Conservation (phyloP, 2,797 vertebrate species). For the Anisognathus igniventris region DNA sequence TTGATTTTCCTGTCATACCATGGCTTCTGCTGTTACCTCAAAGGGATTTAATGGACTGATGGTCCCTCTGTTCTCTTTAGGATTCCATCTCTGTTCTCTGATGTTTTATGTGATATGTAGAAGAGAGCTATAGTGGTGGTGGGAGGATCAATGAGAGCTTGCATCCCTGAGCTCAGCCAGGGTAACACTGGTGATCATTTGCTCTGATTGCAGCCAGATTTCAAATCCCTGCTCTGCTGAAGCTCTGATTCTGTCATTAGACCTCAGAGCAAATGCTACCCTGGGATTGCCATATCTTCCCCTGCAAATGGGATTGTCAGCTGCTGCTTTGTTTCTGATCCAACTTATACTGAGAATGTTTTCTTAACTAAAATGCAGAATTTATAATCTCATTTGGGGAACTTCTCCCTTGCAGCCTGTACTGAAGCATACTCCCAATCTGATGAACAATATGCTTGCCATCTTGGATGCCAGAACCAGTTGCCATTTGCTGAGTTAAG, state of each 20-base stretch:
- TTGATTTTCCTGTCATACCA: neutral
- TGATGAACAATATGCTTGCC: conserved; percentile 92
- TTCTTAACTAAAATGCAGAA: conserved; percentile 42
- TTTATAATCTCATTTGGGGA: conserved; percentile 47
- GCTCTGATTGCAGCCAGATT: neutral
- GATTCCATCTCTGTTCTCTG: neutral
- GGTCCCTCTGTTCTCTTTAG: neutral
- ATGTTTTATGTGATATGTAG: neutral
- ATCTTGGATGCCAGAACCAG: conserved; percentile 93
- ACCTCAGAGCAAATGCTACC: neutral
- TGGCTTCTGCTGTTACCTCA: neutral
- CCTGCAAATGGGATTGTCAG: neutral
- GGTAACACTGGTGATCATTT: neutral
- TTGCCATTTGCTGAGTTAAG: conserved; percentile 90
- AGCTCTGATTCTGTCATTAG: neutral
- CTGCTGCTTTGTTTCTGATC: conserved; percentile 47
- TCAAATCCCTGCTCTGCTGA: neutral
- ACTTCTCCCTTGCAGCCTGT: conserved; percentile 81
- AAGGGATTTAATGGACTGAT: neutral
- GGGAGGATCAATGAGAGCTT: neutral
- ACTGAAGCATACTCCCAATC: conserved; percentile 89
- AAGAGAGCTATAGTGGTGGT: neutral
- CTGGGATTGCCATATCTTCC: neutral
- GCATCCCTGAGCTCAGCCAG: neutral
- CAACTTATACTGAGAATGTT: conserved; percentile 24